Base-by-base conservation (phyloP, 1,140 invertebrate species). In the Himalopsyche phryganea region DNA sequence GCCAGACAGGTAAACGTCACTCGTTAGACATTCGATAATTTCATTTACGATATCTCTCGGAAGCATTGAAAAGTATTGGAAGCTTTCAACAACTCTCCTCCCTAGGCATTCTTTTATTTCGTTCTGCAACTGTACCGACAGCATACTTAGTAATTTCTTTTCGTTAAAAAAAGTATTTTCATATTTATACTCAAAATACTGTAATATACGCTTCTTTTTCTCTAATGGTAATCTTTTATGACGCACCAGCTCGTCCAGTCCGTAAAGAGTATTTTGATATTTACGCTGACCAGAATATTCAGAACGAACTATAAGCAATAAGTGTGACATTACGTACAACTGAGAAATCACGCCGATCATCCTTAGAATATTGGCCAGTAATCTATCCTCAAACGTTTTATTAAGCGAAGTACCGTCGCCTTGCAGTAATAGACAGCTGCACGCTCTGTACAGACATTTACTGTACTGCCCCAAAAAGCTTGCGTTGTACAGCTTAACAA, bases 1-100 rank as follows among this genome's bases (percentile, higher is more conserved):
- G 15, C 67, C 66, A 14, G 68, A 61, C 38, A 71, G 54, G 58
- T 66, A 71, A 13, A 69, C 66, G 38, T 70, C 69, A 2, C 66
- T 61, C 7, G 52, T 55, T 2, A 71, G 65, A 46, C 66, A 67
- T 42, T 61, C 66, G 18, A 71, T 65, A 7, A 71, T 50, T 1
- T 58, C 49, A 18, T 67, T 66, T 9, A 70, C 61, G 41, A 67
- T 58, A 14, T 33, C 36, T 3, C 63, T 60, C 6, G 69, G 60
- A 32, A 71, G 50, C 10, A 50, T 60, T 13, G 66, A 60, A 42
- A 71, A 66, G 15, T 70, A 41, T 6, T 54, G 41, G 20, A 69
- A 66, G 7, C 66, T 66, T 10, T 70, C 53, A 11, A 71, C 64
- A 10, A 70, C 53, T 15, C 60, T 63, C 47, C 38, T 35, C n/a